Conservation (phyloP, 2,113 vertebrate species). For the Mirza zaza region DNA sequence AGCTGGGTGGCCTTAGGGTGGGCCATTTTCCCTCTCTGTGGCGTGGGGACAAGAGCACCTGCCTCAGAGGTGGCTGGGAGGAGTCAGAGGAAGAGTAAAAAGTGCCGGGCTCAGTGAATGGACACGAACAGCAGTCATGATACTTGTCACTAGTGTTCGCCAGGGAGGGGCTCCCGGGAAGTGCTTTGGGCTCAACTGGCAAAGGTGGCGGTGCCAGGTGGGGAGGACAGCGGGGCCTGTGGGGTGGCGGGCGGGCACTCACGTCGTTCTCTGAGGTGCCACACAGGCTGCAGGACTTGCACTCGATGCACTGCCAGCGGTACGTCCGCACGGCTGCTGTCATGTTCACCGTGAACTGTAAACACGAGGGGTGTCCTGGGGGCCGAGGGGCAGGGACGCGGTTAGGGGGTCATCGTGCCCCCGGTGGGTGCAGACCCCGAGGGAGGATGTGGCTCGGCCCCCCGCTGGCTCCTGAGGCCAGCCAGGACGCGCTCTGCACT, state of each 20-base stretch:
- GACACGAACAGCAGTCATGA: neutral
- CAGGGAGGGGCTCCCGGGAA: neutral
- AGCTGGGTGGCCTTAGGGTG: neutral
- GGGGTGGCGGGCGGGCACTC: constrained; percentile 62
- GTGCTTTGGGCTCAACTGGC: neutral
- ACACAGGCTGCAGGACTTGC: constrained; percentile 96
- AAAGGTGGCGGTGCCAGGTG: neutral
- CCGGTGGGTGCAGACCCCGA: neutral
- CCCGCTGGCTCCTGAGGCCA: neutral
- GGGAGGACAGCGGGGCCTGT: neutral
- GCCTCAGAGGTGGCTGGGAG: neutral
- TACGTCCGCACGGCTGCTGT: constrained; percentile 95
- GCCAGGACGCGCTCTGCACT: neutral
- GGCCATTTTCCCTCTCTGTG: neutral
- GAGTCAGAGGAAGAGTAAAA: neutral
- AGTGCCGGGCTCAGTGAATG: neutral
- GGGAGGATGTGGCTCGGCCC: neutral
- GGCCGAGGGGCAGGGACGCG: neutral
- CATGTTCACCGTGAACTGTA: constrained; percentile 98
- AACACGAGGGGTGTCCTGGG: constrained; percentile 94
- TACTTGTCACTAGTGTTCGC: neutral
- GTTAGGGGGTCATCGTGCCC: neutral
- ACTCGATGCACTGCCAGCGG: constrained; percentile 97
- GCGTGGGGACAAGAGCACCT: neutral
- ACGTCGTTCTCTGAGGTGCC: constrained; percentile 97